Evolutionary conservation across 2,888 invertebrate genomes (phyloP), one percentile per base, ranked within the genome.

Genomic region (Ditula angustiorana): DNA sequence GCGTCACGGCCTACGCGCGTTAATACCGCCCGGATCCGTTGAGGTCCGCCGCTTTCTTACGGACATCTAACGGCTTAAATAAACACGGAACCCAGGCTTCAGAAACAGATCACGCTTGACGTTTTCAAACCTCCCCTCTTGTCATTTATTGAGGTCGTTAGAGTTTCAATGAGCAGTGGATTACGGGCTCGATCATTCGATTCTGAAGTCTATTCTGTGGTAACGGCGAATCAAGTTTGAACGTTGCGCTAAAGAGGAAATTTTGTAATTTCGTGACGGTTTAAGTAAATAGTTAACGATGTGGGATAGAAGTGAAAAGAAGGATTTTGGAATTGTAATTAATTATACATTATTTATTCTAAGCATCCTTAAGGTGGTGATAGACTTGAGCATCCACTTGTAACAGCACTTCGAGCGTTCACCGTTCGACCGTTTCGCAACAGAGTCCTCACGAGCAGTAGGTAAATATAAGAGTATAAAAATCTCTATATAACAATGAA

Each of bases 111-210:
- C 50, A 3, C 44, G 5, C 57, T 58, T 52, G 44, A 19, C 49
- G 16, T 2, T 16, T 26, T 30, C 26, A n/a, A 46, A 35, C 46
- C 19, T 52, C 37, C 26, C 13, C 41, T 63, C 57, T 23, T 33
- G 50, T 57, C 62, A 58, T 58, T 63, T 63, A 58, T 52, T 58
- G 63, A 63, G 50, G 50, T 58, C 57, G 63, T 57, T 58, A 35
- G 50, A 57, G 50, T 63, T 63, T 63, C 63, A 63, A 58, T 58
- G 57, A 58, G 57, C 44, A 2, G 19, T 13, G 44, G 57, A 57
- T 58, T 52, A 58, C 7, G 44, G 33, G 21, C 3, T 21, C 33
- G 49, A 13, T 44, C 24, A 19, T 21, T 33, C 50, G 30, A 50
- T 37, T 63, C 2, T 44, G 10, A 21, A 58, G 13, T 52, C 28